A percentile compares a stretch with the other conserved stretches of the same genome.
Conservation (phyloP, 2,113 vertebrate species). For the Oophaga pumilio region DNA sequence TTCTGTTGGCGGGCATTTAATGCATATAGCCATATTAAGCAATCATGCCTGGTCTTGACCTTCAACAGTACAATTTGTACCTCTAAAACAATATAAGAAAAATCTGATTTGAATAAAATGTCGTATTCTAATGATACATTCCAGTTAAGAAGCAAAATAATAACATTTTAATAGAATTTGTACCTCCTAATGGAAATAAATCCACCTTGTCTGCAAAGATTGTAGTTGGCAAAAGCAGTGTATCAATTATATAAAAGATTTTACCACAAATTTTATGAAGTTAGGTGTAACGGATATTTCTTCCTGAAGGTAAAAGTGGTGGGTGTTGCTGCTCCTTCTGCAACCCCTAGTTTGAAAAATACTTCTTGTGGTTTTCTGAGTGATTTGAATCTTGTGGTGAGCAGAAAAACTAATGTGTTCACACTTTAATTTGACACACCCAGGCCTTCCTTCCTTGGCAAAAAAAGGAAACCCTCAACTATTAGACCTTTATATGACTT, state of each 20-base stretch:
- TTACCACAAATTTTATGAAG: background rate
- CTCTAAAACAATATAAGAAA: too few species aligned
- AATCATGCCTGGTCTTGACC: background rate
- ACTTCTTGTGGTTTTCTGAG: constrained; percentile 58
- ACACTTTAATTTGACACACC: constrained; percentile 63
- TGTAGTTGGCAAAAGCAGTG: background rate
- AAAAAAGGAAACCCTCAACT: background rate
- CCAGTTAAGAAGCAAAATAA: background rate
- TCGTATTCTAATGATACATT: background rate
- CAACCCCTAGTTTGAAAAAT: constrained; percentile 35
- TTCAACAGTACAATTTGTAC: background rate
- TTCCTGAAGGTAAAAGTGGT: background rate
- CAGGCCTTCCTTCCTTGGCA: constrained; percentile 23
- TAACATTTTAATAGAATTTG: background rate
- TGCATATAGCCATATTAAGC: too few species aligned
- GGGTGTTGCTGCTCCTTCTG: constrained; percentile 13
- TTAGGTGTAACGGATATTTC: background rate
- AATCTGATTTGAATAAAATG: too few species aligned
- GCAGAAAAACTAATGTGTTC: constrained; percentile 59
- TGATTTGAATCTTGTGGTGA: constrained; percentile 42
- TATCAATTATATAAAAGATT: background rate
- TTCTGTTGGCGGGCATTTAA: too few species aligned
- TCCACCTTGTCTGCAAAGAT: background rate
- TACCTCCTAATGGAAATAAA: background rate
- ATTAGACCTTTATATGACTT: background rate